Base-by-base conservation (phyloP, 2,113 vertebrate genomes). In the Podarcis raffonei region DNA sequence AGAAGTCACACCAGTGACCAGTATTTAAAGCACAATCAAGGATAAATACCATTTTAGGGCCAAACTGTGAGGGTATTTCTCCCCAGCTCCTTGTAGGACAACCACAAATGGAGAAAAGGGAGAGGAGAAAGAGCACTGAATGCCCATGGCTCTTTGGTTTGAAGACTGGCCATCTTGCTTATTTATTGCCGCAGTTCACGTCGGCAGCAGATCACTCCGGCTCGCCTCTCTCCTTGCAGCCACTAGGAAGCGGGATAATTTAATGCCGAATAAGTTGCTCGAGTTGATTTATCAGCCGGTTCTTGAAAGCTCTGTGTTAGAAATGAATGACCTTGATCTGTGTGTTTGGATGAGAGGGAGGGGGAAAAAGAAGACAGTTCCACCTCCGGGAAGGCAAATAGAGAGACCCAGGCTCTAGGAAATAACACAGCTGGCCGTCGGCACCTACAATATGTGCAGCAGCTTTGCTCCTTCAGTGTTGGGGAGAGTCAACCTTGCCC, bases 261-360 rank as follows among this genome's bases (percentile, higher is more conserved):
- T 96, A 95, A 89, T 87, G 83, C 9, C 77, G 87, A 42, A 88
- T 96, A 94, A 96, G 96, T 94, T 96, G 88, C 96, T 96, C 91
- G 75, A 89, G 71, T 92, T 96, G 92, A 95, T 95, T 93, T 97
- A 98, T 96, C 90, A 85, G 91, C 88, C 90, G 53, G 68, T 91
- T 76, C 72, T 89, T 96, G 90, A 94, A 92, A 92, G 81, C 81
- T 87, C 88, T 90, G 68, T 84, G 80, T 94, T 95, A 93, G 83
- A 84, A 91, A 95, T 91, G 91, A 94, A 89, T 94, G 90, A 96
- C 95, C 96, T 97, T 97, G 93, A 89, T 93, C 79, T 92, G 91
- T 93, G 91, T 94, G 92, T 96, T 95, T 96, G 93, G 93, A 83
- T 83, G 68, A 66, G 76, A 48, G 3, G 20, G 0, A 78, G 81